Evolutionary conservation across 1,140 invertebrate species (phyloP), one percentile per base, ranked within the genome.

Genomic region (Macrosteles quadrilineatus): DNA sequence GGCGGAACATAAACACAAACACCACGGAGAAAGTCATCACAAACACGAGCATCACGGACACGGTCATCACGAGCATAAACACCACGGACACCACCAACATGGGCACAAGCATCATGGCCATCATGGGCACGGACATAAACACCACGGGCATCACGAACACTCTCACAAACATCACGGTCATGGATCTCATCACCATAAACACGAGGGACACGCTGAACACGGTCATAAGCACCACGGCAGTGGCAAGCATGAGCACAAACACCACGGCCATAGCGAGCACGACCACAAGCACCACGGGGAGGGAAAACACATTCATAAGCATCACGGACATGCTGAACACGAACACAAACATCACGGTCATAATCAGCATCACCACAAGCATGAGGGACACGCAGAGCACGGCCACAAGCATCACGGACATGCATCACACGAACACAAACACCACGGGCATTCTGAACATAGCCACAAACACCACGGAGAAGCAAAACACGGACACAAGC

Each of bases 61-160:
- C 9, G 19, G 32, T 19, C 27, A 55, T 12, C 68, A 69, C 27
- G 31, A 36, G 4, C 68, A 69, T 36, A 69, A 69, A 36, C 67
- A 68, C 29, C 47, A 53, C 29, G 67, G 67, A 31, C 67, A 68
- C 36, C 36, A 36, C 25, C 36, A 68, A 31, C 67, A 68, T 32
- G 67, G 50, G 3, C 67, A 68, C 32, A 30, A 68, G 27, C 67
- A 68, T 21, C 2, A 23, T 27, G 55, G 55, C 29, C 55, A 59
- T 6, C 11, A 11, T n/a, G 55, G 6, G 14, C 55, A 59, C 21
- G 29, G 14, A 27, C 55, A 59, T n/a, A 59, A 59, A 27, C 55
- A 59, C 21, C 12, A 59, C 4, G 55, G 55, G 17, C 30, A 64
- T 19, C 11, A n/a, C 6, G 36, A 32, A 21, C 62, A 64, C 36